phyloP scores from a whole-genome alignment of 1,140 invertebrate species.

The Mycetomoellerius zeteki region DNA sequence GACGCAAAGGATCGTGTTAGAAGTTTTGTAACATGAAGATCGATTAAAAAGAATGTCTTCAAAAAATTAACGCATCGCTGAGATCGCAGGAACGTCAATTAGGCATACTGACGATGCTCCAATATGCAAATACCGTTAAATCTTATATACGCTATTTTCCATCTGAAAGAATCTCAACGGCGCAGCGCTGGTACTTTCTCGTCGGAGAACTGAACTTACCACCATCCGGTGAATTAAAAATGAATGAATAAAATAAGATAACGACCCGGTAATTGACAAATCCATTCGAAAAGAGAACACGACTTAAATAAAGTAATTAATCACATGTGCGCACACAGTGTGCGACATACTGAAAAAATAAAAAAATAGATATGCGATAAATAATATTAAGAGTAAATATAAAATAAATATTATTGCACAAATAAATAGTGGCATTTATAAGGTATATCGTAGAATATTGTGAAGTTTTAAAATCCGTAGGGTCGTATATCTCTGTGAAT shows the following conservation, averaged over 20 bases:
- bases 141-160: conserved; percentile 39
- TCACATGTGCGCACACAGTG: neutral
- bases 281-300: neutral
- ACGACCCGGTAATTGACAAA: conserved; percentile 11
- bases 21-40: conserved; percentile 20
- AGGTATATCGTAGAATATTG: neutral
- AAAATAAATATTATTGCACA: neutral
- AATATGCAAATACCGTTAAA: conserved; percentile 62
- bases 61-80: conserved; percentile 19
- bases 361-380: neutral
- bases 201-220: conserved; percentile 19
- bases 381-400: neutral
- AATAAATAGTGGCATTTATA: neutral
- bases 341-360: neutral
- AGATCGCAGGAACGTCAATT: conserved; percentile 36
- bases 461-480: neutral
- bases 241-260: conserved; percentile 38
- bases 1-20: neutral
- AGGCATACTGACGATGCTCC: conserved; percentile 21
- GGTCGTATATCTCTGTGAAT: neutral
- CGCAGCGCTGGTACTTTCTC: conserved; percentile 18
- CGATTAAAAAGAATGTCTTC: conserved; percentile 39
- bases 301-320: neutral
- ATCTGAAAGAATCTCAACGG: conserved; percentile 47
- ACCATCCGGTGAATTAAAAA: conserved; percentile 24